Evolutionary conservation across 2,113 vertebrate genomes (phyloP).

Genomic region (Megaceryle maxima): DNA sequence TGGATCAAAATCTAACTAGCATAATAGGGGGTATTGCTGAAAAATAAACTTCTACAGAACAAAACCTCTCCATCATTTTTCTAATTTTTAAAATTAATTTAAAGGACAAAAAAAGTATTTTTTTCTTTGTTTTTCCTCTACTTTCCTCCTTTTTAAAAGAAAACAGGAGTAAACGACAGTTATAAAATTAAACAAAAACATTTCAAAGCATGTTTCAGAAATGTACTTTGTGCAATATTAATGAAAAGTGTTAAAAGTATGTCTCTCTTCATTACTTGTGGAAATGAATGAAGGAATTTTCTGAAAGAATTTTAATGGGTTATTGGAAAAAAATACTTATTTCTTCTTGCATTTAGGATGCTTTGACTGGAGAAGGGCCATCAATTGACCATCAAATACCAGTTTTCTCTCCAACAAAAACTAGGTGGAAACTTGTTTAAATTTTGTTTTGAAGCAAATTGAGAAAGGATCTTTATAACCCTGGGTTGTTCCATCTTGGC

Average conservation of each 20-base stretch:
- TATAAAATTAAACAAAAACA: not conserved
- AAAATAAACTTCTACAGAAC: not conserved
- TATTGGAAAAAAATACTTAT: not conserved
- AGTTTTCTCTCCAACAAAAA: not conserved
- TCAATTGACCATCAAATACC: not conserved
- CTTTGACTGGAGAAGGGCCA: not conserved
- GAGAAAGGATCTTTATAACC: not conserved
- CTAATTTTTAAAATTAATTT: not conserved
- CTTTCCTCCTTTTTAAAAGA: not conserved
- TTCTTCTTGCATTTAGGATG: not conserved
- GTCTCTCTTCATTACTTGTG: not conserved
- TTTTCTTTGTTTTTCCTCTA: not conserved
- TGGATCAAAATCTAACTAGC: not conserved
- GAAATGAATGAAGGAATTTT: not conserved
- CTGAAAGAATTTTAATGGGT: not conserved
- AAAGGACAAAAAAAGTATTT: not conserved
- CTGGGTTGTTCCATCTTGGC: not conserved
- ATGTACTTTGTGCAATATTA: accelerated
- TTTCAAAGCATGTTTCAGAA: not conserved
- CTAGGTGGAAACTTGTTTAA: not conserved
- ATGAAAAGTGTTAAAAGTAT: not conserved
- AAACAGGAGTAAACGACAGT: not conserved
- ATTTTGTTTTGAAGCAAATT: not conserved
- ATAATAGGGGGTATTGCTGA: not conserved
- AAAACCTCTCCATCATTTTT: not conserved